phyloP scores from a whole-genome alignment of 2,797 vertebrate species.

The Acomys russatus region DNA sequence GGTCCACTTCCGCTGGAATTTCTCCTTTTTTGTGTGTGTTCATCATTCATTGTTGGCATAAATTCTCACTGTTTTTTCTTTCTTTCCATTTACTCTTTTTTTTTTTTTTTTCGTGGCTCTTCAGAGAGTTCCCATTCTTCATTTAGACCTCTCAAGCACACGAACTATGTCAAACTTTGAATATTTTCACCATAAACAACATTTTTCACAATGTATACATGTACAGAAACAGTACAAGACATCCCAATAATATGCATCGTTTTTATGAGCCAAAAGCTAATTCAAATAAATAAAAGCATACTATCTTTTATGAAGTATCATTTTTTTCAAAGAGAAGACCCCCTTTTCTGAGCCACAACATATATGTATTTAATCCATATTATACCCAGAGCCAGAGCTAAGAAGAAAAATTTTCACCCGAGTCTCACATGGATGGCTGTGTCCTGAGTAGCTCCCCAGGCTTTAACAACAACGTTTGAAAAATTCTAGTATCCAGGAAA shows the following conservation, averaged over 20 bases:
- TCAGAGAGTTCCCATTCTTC: conserved; percentile 32
- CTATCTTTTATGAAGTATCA: background rate
- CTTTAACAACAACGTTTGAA: conserved; percentile 25
- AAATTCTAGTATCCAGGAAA: conserved; percentile 41
- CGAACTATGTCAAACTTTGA: background rate
- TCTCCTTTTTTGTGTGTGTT: background rate
- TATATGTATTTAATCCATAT: background rate
- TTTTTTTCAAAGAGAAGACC: background rate
- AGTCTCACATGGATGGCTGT: background rate
- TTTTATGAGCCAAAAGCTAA: background rate
- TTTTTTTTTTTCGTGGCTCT: background rate
- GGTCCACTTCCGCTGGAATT: background rate
- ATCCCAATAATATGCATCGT: background rate
- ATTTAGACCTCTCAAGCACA: background rate
- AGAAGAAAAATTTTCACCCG: background rate
- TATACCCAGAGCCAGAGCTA: background rate
- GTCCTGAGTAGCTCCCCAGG: conserved; percentile 46
- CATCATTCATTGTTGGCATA: background rate
- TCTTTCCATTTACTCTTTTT: background rate
- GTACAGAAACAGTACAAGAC: background rate
- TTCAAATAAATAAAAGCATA: conserved; percentile 16
- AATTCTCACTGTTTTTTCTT: background rate
- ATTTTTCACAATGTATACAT: background rate
- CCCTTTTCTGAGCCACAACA: background rate
- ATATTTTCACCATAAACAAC: background rate